phyloP scores from a whole-genome alignment of 2,888 invertebrate genomes.

The Hirtodrosophila alboralis region DNA sequence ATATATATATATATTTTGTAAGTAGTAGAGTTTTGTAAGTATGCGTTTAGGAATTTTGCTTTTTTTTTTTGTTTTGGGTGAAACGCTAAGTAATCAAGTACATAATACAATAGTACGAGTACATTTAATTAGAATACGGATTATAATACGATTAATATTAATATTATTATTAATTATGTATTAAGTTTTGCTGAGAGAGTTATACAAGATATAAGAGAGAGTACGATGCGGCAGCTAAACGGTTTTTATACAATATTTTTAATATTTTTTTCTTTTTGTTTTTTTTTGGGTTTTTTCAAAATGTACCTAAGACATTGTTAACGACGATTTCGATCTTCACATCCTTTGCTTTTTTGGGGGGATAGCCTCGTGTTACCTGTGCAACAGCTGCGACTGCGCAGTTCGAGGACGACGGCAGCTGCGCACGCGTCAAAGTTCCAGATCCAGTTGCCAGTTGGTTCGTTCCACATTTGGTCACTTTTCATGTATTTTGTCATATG shows the following conservation, averaged over 20 bases:
- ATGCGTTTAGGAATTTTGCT: constrained; percentile 35
- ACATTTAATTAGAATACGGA: constrained; percentile 70
- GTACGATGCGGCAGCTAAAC: constrained; percentile 68
- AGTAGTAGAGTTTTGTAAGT: constrained; percentile 23
- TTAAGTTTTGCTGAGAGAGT: constrained; percentile 63
- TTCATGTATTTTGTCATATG: constrained; percentile 38
- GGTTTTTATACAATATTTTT: constrained; percentile 58
- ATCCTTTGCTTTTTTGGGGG: constrained; percentile 22
- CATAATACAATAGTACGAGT: constrained; percentile 63
- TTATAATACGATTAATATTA: constrained; percentile 47
- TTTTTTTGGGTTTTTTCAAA: constrained; percentile 28
- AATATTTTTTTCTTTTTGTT: constrained; percentile 33
- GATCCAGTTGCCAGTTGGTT: constrained; percentile 23
- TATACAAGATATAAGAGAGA: constrained; percentile 63
- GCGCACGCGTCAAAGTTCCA: constrained; percentile 46
- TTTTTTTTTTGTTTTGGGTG: too few species aligned
- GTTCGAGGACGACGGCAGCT: constrained; percentile 17
- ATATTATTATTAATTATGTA: constrained; percentile 37
- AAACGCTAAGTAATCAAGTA: constrained; percentile 70
- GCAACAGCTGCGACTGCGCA: constrained; percentile 36
- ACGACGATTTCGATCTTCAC: constrained; percentile 29
- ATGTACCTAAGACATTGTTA: constrained; percentile 63
- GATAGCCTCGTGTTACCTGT: constrained; percentile 13
- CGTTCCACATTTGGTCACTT: constrained; percentile 46
- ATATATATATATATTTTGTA: constrained; percentile 16